Conservation (phyloP, 2,797 vertebrate genomes). For the Thripadectes ignobilis region DNA sequence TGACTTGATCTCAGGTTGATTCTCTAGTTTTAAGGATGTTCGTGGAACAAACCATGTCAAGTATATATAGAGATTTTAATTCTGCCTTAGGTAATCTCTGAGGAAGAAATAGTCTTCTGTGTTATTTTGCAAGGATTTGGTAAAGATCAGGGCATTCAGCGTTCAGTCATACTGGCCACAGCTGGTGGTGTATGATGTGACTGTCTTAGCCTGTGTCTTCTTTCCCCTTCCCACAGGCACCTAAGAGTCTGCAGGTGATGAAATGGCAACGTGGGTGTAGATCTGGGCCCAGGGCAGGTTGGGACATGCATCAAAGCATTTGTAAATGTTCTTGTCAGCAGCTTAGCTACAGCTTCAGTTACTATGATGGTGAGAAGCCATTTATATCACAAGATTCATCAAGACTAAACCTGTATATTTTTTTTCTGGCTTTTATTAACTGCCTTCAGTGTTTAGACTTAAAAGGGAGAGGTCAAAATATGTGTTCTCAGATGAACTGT, state of each 20-base stretch:
- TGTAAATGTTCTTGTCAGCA: not conserved
- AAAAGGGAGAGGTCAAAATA: not conserved
- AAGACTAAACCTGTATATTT: not conserved
- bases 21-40: not conserved
- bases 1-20: not conserved
- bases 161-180: fast-evolving
- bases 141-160: not conserved
- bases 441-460: not conserved
- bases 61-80: not conserved
- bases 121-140: not conserved
- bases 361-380: not conserved
- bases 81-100: not conserved
- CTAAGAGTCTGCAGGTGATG: not conserved
- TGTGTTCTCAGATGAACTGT: not conserved
- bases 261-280: not conserved
- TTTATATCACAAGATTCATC: not conserved
- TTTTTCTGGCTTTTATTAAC: not conserved
- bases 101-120: not conserved
- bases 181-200: not conserved
- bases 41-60: not conserved
- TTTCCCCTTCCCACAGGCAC: not conserved
- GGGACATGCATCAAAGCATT: not conserved
- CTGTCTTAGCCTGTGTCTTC: not conserved
- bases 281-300: not conserved
- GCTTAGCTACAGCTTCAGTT: not conserved